Evolutionary conservation across 2,888 invertebrate genomes (phyloP).

Genomic region (Callinectes sapidus): DNA sequence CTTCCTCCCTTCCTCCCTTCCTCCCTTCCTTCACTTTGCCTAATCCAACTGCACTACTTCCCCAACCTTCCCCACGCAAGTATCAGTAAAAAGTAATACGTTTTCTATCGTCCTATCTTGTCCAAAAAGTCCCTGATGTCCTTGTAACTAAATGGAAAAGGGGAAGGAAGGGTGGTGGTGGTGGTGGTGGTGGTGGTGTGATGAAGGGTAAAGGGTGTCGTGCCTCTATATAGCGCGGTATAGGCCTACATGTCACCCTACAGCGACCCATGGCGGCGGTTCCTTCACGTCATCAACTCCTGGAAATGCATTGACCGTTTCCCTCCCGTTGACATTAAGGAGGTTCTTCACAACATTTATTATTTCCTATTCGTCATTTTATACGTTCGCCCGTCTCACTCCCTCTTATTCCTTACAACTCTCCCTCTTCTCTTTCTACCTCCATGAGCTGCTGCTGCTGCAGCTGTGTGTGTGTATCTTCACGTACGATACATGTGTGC

Average conservation of each 20-base stretch:
- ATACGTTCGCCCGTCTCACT: neutral
- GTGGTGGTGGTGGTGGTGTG: neutral
- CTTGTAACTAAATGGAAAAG: neutral
- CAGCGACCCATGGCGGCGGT: neutral
- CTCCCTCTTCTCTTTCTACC: neutral
- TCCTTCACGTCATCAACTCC: constrained; percentile 1
- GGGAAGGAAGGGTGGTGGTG: neutral
- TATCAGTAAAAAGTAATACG: no score
- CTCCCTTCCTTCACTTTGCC: neutral
- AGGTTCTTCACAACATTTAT: neutral
- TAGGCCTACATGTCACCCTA: neutral
- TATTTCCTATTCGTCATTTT: neutral
- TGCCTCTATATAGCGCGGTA: neutral
- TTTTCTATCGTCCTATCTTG: no score
- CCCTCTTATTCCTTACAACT: neutral
- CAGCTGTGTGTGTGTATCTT: neutral
- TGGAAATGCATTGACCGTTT: constrained; percentile 15
- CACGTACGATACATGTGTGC: neutral
- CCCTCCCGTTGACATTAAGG: neutral
- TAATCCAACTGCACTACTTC: neutral
- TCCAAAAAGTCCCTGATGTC: neutral
- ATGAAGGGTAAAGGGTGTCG: neutral
- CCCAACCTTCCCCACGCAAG: neutral
- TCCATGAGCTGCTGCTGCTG: neutral
- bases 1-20: neutral